phyloP scores from a whole-genome alignment of 2,113 vertebrate genomes.

The Myrmophylax atrothorax region DNA sequence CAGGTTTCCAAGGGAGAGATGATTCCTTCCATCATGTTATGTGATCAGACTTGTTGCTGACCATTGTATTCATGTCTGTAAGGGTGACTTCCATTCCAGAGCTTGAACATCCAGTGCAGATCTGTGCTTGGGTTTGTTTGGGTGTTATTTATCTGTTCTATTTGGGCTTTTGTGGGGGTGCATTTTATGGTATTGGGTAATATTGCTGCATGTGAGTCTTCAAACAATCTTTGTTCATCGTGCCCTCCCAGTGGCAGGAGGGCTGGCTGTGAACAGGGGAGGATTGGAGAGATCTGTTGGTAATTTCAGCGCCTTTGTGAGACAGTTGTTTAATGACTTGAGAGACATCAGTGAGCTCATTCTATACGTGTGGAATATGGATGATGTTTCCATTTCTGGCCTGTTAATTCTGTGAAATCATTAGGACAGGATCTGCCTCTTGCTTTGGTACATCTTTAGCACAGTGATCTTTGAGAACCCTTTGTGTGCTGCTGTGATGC shows the following conservation, averaged over 20 bases:
- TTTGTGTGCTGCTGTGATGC: neutral
- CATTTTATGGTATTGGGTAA: neutral
- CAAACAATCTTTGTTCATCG: neutral
- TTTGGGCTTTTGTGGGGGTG: neutral
- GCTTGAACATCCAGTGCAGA: neutral
- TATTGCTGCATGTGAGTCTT: neutral
- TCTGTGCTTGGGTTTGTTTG: neutral
- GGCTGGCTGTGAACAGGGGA: neutral
- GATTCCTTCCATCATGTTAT: neutral
- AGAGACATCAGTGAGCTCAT: neutral
- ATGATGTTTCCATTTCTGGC: neutral
- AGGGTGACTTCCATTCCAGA: neutral
- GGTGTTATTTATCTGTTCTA: neutral
- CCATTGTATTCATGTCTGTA: neutral
- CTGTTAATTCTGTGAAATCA: neutral
- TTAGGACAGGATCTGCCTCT: neutral
- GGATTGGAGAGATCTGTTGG: neutral
- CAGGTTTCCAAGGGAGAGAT: neutral
- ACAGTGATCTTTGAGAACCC: neutral
- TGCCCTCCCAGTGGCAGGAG: neutral
- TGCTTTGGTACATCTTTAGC: neutral
- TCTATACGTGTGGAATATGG: neutral
- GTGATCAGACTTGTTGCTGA: neutral
- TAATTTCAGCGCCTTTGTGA: neutral
- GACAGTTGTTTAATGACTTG: neutral